A percentile compares a stretch with the other conserved stretches of the same genome.
Conservation (phyloP, 53 echinoderm and acorn worm genomes). For the Holothuria leucospilota region DNA sequence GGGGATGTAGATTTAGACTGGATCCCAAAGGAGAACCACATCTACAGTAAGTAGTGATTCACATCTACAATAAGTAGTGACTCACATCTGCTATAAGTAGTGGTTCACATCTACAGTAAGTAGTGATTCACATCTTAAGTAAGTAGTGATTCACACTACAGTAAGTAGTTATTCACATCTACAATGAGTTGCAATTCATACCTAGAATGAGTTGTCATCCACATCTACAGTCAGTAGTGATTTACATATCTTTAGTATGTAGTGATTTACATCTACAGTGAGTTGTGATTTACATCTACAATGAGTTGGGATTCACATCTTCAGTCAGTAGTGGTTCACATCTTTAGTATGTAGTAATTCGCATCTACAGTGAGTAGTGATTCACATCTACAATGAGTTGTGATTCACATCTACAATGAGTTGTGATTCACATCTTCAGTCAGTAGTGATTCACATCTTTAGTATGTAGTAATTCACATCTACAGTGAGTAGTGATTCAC, state of each 20-base stretch:
- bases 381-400: no score
- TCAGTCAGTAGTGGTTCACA: no score
- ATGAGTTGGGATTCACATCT: no score
- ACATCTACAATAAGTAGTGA: background rate
- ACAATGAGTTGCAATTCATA: conserved; percentile 51
- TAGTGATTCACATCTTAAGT: background rate
- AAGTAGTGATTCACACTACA: background rate
- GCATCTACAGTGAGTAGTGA: conserved; percentile 66
- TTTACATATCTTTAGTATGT: no score
- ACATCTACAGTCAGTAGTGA: no score
- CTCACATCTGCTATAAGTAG: background rate
- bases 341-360: no score
- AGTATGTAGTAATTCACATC: background rate
- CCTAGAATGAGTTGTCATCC: no score
- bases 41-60: conserved; percentile 65
- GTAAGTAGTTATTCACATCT: conserved; percentile 4
- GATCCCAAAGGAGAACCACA: conserved; percentile 93
- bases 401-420: background rate
- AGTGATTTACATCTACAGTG: no score
- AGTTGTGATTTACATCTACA: no score
- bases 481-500: background rate
- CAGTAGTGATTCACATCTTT: conserved; percentile 22
- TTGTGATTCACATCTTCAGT: conserved; percentile 47
- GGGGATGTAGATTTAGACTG: conserved; percentile 94
- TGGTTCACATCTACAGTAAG: conserved; percentile 63